phyloP scores from a whole-genome alignment of 2,113 vertebrate species.

The Eubucco bourcierii region DNA sequence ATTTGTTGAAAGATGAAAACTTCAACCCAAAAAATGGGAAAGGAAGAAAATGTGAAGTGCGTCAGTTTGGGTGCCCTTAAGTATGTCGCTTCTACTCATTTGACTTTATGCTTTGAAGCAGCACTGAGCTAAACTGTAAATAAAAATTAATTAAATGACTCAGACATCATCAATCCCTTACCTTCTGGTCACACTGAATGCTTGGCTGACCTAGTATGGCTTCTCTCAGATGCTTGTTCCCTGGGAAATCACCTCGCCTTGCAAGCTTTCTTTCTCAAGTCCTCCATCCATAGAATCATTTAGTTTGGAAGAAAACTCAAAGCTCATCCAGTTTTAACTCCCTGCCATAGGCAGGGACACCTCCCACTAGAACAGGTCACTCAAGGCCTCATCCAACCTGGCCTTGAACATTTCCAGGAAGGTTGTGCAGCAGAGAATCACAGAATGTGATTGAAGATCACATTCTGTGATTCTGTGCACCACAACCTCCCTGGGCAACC shows the following conservation, averaged over 20 bases:
- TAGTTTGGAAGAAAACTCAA: no score
- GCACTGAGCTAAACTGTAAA: not conserved
- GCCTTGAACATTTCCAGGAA: no score
- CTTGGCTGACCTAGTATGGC: not conserved
- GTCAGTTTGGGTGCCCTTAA: not conserved
- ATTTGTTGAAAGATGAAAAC: not conserved
- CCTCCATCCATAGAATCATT: not conserved
- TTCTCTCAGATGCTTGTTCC: not conserved
- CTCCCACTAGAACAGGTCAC: no score
- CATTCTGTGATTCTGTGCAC: no score
- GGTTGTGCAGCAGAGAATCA: no score
- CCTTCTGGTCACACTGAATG: not conserved
- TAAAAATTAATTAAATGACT: slow-evolving; percentile 41
- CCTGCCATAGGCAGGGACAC: no score
- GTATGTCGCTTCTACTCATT: not conserved
- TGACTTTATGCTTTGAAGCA: slow-evolving; percentile 15
- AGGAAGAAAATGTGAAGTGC: not conserved
- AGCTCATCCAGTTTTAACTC: no score
- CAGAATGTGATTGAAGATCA: no score
- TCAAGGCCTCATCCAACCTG: no score
- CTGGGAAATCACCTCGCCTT: not conserved
- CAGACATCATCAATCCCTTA: not conserved
- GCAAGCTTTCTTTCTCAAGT: not conserved
- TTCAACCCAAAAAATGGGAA: not conserved
- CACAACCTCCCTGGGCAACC: no score